phyloP scores from a whole-genome alignment of 2,113 vertebrate species.

The Ptilonorhynchus violaceus region DNA sequence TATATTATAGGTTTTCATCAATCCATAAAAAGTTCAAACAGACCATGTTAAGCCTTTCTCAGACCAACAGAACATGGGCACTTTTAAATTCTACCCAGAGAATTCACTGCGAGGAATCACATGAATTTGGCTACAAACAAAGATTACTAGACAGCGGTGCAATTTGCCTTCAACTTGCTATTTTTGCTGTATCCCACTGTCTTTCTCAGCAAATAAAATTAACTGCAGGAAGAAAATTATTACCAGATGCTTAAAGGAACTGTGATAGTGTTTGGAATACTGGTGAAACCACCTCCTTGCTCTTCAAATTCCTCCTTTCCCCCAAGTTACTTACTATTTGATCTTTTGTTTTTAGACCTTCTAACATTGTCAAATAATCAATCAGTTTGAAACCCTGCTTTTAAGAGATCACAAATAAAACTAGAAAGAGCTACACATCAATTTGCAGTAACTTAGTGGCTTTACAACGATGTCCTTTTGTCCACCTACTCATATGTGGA shows the following conservation, averaged over 20 bases:
- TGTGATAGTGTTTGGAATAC: not conserved
- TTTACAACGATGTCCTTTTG: not conserved
- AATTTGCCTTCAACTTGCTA: not conserved
- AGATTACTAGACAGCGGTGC: not conserved
- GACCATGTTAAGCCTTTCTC: not conserved
- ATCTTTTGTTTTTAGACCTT: not conserved
- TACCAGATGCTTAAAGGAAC: not conserved
- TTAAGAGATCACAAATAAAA: not conserved
- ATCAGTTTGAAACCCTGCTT: not conserved
- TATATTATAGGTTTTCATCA: not conserved
- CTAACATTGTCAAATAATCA: not conserved
- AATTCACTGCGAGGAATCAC: not conserved
- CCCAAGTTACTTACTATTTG: not conserved
- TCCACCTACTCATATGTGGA: not conserved
- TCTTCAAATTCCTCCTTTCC: not conserved
- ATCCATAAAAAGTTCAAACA: not conserved
- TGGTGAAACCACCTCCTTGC: not conserved
- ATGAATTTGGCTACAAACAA: not conserved
- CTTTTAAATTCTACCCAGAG: not conserved
- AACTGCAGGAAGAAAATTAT: not conserved
- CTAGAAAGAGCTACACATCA: not conserved
- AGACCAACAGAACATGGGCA: not conserved
- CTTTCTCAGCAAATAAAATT: not conserved
- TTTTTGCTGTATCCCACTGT: not conserved
- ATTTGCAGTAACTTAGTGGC: not conserved